Conservation (phyloP, 1,140 invertebrate species). For the Plectrocnemia conspersa region DNA sequence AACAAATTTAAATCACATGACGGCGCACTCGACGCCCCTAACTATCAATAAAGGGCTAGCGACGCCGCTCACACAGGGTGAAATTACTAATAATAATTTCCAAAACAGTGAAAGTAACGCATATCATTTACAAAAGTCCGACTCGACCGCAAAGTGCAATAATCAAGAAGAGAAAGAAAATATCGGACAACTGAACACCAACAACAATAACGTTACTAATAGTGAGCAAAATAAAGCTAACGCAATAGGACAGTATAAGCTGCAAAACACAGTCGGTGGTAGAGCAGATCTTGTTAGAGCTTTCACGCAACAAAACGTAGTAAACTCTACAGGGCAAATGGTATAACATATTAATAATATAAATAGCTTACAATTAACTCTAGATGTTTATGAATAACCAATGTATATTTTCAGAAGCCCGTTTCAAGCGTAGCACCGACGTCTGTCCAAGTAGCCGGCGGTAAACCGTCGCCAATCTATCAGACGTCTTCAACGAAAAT, state of each 20-base stretch:
- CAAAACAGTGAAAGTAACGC: constrained; percentile 41
- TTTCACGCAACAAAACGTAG: constrained; percentile 38
- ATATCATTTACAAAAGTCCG: constrained; percentile 52
- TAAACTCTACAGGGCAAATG: constrained; percentile 38
- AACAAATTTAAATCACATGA: constrained; percentile 51
- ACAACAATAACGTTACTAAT: constrained; percentile 5
- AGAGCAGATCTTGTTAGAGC: constrained; percentile 42
- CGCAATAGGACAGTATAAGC: constrained; percentile 20
- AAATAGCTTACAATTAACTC: neutral
- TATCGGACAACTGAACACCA: constrained; percentile 42
- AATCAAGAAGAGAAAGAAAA: constrained; percentile 50
- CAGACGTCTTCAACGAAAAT: constrained; percentile 77
- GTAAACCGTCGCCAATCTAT: constrained; percentile 71
- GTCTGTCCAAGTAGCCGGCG: constrained; percentile 56
- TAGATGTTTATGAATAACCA: neutral
- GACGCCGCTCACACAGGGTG: constrained; percentile 54
- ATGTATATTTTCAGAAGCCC: constrained; percentile 52
- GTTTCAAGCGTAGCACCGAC: constrained; percentile 79
- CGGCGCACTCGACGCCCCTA: constrained; percentile 63
- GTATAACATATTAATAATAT: constrained; percentile 10
- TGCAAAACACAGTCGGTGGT: constrained; percentile 32
- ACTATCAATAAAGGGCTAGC: constrained; percentile 64
- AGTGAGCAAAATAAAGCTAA: constrained; percentile 26
- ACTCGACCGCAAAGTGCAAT: constrained; percentile 48
- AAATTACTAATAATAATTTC: constrained; percentile 42